phyloP scores from a whole-genome alignment of 2,888 invertebrate genomes.

The Cenopis cana region DNA sequence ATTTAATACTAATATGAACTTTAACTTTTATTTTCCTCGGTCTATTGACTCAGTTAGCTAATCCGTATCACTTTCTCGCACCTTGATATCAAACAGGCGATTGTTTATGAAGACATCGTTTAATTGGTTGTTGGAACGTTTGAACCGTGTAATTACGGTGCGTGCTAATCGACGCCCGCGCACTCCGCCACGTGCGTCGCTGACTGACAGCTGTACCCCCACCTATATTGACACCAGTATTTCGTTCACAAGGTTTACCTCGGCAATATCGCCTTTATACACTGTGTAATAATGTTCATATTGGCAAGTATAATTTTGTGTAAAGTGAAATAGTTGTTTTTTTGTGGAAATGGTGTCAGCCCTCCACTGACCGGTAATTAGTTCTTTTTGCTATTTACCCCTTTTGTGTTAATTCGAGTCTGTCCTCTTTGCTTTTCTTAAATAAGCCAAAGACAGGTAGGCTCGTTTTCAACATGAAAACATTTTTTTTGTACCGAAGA shows the following conservation, averaged over 20 bases:
- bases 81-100: conserved; percentile 15
- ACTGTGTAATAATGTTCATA: conserved; percentile 5
- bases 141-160: conserved; percentile 43
- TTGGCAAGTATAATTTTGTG: not conserved
- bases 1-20: not conserved
- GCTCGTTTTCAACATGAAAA: not conserved
- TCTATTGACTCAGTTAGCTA: conserved; percentile 3
- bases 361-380: conserved; percentile 45
- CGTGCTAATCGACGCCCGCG: conserved; percentile 44
- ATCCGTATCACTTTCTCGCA: conserved; percentile 28
- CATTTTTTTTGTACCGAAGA: not conserved
- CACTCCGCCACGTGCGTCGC: conserved; percentile 42
- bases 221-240: conserved; percentile 34
- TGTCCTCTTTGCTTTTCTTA: not conserved
- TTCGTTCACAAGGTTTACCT: conserved; percentile 4
- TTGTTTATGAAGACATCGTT: conserved; percentile 42
- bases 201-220: conserved; percentile 45
- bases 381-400: conserved; percentile 23
- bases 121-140: conserved; percentile 43
- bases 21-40: not conserved
- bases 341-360: conserved; percentile 37
- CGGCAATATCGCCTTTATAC: conserved; percentile 31
- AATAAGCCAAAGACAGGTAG: not conserved
- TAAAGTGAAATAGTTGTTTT: conserved; percentile 20
- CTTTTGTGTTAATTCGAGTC: conserved; percentile 14